Evolutionary conservation across 2,888 invertebrate genomes (phyloP).

Genomic region (Hypselothyrea guttata): DNA sequence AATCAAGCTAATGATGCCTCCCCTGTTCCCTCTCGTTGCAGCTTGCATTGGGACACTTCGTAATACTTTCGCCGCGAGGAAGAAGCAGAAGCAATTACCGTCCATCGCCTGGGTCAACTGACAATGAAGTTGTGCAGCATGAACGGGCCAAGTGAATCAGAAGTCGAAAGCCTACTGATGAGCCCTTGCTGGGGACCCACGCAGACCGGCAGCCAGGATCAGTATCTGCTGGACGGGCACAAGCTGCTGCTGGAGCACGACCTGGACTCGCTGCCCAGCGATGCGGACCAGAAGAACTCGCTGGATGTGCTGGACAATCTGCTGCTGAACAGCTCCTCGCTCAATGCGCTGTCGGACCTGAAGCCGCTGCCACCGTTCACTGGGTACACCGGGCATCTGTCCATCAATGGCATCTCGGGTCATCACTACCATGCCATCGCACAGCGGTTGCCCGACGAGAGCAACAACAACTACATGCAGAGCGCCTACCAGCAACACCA

Average conservation of each 20-base stretch:
- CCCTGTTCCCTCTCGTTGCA: slow-evolving; percentile 11
- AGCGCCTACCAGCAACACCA: slow-evolving; percentile 83
- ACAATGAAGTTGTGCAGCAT: slow-evolving; percentile 86
- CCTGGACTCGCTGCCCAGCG: slow-evolving; percentile 83
- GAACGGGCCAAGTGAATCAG: slow-evolving; percentile 83
- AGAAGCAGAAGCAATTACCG: slow-evolving; percentile 35
- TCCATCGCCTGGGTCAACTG: slow-evolving; percentile 69
- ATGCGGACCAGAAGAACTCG: slow-evolving; percentile 83
- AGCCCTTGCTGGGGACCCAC: slow-evolving; percentile 87
- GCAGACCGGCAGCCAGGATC: slow-evolving; percentile 83
- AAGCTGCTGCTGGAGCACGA: slow-evolving; percentile 85
- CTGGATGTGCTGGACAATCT: slow-evolving; percentile 89
- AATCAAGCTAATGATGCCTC: neutral
- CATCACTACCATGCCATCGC: slow-evolving; percentile 94
- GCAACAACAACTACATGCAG: slow-evolving; percentile 88
- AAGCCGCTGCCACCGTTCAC: slow-evolving; percentile 94
- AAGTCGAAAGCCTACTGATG: slow-evolving; percentile 88
- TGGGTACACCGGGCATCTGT: slow-evolving; percentile 92
- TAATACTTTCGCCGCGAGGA: slow-evolving; percentile 8
- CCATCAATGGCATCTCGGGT: slow-evolving; percentile 93
- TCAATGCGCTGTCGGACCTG: slow-evolving; percentile 88
- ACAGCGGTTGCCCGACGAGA: slow-evolving; percentile 88
- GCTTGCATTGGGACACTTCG: slow-evolving; percentile 15
- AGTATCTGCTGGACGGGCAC: slow-evolving; percentile 84
- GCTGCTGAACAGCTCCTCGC: slow-evolving; percentile 84